Evolutionary conservation across 2,888 invertebrate genomes (phyloP).

Genomic region (Melanophora roralis): DNA sequence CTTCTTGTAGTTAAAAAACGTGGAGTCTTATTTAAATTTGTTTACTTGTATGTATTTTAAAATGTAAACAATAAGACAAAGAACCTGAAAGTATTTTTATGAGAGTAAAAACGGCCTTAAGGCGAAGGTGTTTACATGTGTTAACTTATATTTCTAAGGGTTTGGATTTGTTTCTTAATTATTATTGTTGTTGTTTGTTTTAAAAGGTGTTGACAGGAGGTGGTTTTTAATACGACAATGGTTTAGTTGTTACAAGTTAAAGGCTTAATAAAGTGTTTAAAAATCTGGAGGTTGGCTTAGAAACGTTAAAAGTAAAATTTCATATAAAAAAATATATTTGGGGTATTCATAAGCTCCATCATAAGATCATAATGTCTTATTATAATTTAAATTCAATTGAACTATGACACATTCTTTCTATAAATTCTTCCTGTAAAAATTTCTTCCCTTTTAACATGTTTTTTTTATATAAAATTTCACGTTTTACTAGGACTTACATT

Average conservation of each 20-base stretch:
- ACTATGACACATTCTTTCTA: too few species aligned
- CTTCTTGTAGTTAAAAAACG: constrained; percentile 9
- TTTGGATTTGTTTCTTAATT: neutral
- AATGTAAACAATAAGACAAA: constrained; percentile 12
- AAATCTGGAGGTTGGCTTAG: neutral
- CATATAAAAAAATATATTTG: too few species aligned
- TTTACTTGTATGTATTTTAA: constrained; percentile 10
- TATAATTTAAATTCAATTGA: too few species aligned
- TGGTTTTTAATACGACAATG: constrained; percentile 48
- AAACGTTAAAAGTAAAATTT: too few species aligned
- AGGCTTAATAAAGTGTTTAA: neutral
- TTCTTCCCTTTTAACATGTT: too few species aligned
- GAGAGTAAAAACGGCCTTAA: constrained; percentile 7
- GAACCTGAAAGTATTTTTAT: neutral
- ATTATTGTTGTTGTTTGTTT: neutral
- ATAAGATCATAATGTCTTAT: too few species aligned
- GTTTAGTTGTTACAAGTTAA: constrained; percentile 2
- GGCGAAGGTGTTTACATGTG: constrained; percentile 24
- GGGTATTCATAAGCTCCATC: too few species aligned
- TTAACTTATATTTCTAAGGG: neutral
- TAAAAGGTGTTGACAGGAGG: constrained; percentile 59
- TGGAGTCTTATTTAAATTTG: constrained; percentile 12
- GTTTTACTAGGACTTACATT: constrained; percentile 8
- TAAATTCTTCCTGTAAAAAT: too few species aligned
- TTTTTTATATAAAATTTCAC: constrained; percentile 65